Evolutionary conservation across 1,140 invertebrate species (phyloP).

Genomic region (Daktulosphaira vitifoliae): DNA sequence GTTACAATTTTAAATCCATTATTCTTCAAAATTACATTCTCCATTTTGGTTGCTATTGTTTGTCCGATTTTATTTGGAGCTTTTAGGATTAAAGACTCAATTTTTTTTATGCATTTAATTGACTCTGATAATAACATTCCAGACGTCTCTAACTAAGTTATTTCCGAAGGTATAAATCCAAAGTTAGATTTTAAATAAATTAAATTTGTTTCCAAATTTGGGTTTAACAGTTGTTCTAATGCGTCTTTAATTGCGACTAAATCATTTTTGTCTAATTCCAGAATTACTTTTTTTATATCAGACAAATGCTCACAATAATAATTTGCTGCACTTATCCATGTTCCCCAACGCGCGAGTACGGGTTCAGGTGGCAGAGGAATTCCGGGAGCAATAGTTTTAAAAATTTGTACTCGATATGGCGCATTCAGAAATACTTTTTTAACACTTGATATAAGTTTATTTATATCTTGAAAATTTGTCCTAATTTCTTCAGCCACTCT

Average conservation of each 20-base stretch:
- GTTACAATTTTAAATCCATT: background rate
- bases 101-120: background rate
- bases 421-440: background rate
- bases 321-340: background rate
- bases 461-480: background rate
- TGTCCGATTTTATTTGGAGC: background rate
- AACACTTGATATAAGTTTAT: background rate
- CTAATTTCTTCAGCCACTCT: background rate
- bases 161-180: background rate
- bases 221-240: too few relatives aligned
- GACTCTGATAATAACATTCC: background rate
- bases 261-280: too few relatives aligned
- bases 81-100: background rate
- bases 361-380: background rate
- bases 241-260: too few relatives aligned
- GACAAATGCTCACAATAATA: too few relatives aligned
- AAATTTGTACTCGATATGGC: background rate
- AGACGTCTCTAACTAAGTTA: background rate
- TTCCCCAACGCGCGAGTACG: background rate
- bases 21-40: background rate
- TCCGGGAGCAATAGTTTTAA: background rate
- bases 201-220: too few relatives aligned
- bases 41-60: background rate
- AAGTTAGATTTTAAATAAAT: too few relatives aligned
- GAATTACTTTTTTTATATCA: too few relatives aligned